Evolutionary conservation across 2,888 invertebrate species (phyloP), one percentile per base, ranked within the genome.

Genomic region (Ophion obscuratus): DNA sequence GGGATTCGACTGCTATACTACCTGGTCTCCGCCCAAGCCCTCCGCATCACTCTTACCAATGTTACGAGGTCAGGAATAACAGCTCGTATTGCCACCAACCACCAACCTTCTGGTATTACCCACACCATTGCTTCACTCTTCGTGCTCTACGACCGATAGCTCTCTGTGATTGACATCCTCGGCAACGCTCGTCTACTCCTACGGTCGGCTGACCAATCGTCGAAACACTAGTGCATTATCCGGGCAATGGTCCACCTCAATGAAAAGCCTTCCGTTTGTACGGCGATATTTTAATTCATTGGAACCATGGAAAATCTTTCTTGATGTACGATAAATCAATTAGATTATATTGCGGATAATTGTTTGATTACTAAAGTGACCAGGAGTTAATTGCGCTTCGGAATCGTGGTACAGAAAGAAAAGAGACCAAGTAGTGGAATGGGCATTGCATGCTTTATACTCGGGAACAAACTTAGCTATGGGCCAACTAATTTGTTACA

Each of bases 1-100:
- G 83, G 73, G 78, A 86, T 85, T 86, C 85, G 83, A 76, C 75
- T 71, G 83, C 78, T 80, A 79, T 82, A 81, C 61, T 62, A 53
- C 20, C 59, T 75, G 61, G 47, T 74, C 61, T 31, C 61, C 81
- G 83, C 79, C 79, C 67, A 79, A 64, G 66, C 79, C 64, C 67
- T 57, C 44, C 57, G 20, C 66, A 44, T 59, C 31, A n/a, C 70
- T 40, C 57, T 31, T 53, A 36, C n/a, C 47, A 64, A 59, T 59
- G 66, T 68, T 73, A 57, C 57, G 59, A 70, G 62, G 44, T 73
- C 71, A 44, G 64, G 83, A 82, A 73, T 80, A 70, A 83, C 80
- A 75, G 73, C 71, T 57, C 27, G 80, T 61, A 79, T 75, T 53
- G 81, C 75, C 57, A 44, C 73, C 67, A 61, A 57, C 79, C 74